Evolutionary conservation across 2,113 vertebrate species (phyloP).

Genomic region (Zapus hudsonius): DNA sequence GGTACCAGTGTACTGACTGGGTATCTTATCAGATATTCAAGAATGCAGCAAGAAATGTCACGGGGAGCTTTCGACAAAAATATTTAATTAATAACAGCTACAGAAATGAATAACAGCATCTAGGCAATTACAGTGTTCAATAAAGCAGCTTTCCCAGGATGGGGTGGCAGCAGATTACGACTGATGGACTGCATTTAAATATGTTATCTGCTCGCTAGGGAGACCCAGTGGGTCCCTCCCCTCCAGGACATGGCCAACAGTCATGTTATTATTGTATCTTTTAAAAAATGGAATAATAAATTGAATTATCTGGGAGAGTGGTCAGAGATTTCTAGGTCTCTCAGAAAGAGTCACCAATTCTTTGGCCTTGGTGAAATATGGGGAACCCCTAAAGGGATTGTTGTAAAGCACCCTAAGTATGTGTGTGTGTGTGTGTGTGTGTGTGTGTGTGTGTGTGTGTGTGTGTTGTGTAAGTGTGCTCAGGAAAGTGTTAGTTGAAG

Average conservation of each 20-base stretch:
- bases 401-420: background rate
- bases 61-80: slow-evolving; percentile 84
- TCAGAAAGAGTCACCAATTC: slow-evolving; percentile 61
- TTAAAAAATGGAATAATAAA: slow-evolving; percentile 78
- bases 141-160: slow-evolving; percentile 86
- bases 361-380: background rate
- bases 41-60: slow-evolving; percentile 86
- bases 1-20: slow-evolving; percentile 82
- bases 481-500: background rate
- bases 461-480: no score
- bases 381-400: background rate
- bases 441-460: background rate
- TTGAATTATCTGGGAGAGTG: slow-evolving; percentile 83
- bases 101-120: slow-evolving; percentile 90
- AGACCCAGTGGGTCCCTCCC: slow-evolving; percentile 79
- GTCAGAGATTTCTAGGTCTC: slow-evolving; percentile 74
- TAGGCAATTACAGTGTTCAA: slow-evolving; percentile 88
- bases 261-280: slow-evolving; percentile 80
- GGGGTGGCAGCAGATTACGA: slow-evolving; percentile 84
- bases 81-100: slow-evolving; percentile 91
- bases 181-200: slow-evolving; percentile 88
- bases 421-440: no score
- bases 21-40: slow-evolving; percentile 90
- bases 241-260: slow-evolving; percentile 77
- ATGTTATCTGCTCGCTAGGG: slow-evolving; percentile 85